Evolutionary conservation across 2,888 invertebrate genomes (phyloP), one percentile per base, ranked within the genome.

Genomic region (Clitarchus hookeri): DNA sequence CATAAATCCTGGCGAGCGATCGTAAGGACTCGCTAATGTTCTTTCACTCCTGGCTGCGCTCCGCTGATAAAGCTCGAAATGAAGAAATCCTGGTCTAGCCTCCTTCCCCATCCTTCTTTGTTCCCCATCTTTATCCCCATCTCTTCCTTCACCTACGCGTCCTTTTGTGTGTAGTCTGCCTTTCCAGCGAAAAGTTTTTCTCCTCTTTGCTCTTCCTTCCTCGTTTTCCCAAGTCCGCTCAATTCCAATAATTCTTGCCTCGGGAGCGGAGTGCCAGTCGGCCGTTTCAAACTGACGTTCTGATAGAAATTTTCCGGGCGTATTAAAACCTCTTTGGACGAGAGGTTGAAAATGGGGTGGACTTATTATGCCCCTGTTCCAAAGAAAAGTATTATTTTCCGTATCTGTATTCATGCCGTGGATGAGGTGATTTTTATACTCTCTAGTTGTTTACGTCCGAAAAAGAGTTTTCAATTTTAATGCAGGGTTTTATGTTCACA

Each of bases 1-100:
- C 91, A 91, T 91, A 91, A 91, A 91, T 91, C 91, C 90, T 87
- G 91, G 91, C 82, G 27, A 82, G 36, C 36, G 86, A 36, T 84
- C 86, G 80, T 80, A 36, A 80, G 53, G 84, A 78, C 54, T 79
- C 27, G 44, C 27, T 86, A 86, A 86, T 84, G 80, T 80, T 36
- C 86, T 86, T 86, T 84, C 84, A 83, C 86, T 27, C 78, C 27
- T 84, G 84, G 84, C 84, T 86, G 86, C 53, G 23, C 77, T 13
- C 23, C 16, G n/a, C 84, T 25, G 86, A 86, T 86, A 86, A 86
- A 53, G 79, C 82, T 27, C 23, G 65, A 23, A 65, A 65, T 65
- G 65, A 65, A 65, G 65, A 65, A 65, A 65, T 65, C 65, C 65
- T n/a, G 23, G 65, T 19, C 23, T 6, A 4, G 13, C 23, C 65